phyloP scores from a whole-genome alignment of 2,113 vertebrate species.

The Oncorhynchus clarkii region DNA sequence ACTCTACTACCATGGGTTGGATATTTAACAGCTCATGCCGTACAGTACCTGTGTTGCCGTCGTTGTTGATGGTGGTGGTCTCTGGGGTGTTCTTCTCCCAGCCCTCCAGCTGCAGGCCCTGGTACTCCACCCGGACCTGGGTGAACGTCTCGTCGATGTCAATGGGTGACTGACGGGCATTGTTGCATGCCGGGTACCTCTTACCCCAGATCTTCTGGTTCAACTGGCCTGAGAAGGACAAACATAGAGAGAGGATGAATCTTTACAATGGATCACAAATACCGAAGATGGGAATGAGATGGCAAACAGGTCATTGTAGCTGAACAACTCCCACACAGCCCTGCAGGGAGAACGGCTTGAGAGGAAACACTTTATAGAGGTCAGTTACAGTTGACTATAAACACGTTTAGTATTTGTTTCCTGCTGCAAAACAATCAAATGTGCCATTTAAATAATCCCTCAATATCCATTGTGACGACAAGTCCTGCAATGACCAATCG shows the following conservation, averaged over 20 bases:
- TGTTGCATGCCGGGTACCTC: constrained; percentile 87
- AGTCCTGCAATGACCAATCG: no score
- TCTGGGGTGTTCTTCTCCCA: constrained; percentile 82
- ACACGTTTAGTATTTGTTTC: no score
- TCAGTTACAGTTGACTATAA: no score
- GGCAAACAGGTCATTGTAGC: no score
- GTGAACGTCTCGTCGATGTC: constrained; percentile 93
- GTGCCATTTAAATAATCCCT: no score
- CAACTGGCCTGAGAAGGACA: constrained; percentile 76
- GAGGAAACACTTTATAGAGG: no score
- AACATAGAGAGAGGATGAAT: not conserved
- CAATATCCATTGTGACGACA: no score
- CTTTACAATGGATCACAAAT: not conserved
- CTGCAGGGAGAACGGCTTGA: no score
- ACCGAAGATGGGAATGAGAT: not conserved
- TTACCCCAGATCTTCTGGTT: constrained; percentile 90
- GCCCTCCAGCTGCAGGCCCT: constrained; percentile 86
- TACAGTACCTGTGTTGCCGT: constrained; percentile 89
- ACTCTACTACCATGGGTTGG: no score
- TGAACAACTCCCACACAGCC: no score
- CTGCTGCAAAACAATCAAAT: no score
- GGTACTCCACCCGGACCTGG: constrained; percentile 88
- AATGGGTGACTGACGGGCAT: constrained; percentile 90
- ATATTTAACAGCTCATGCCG: no score
- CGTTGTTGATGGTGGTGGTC: constrained; percentile 85